Base-by-base conservation (phyloP, 2,113 vertebrate species). In the Megaceryle torquata region DNA sequence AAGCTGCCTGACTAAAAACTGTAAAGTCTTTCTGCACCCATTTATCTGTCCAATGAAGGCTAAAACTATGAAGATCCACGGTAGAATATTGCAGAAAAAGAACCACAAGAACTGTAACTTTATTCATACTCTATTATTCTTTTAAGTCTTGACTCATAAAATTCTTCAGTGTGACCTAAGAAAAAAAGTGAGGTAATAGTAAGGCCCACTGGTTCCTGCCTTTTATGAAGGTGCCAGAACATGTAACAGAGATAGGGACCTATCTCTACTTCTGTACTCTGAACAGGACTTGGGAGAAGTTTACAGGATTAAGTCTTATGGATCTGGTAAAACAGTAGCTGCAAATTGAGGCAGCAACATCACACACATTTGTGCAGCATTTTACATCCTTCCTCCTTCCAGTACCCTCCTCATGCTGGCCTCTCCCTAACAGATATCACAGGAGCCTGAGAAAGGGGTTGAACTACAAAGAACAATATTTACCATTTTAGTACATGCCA, bases 381-480 rank as follows among this genome's bases (percentile, higher is more conserved):
- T 85, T 78, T 82, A 57, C 63, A 77, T 22, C 54, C 50, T 48
- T 75, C 44, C 63, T 91, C 44, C 35, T 67, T 82, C 16, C 57
- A 69, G 18, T 20, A 88, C 18, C 13, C 61, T 92, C 44, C 91
- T 89, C 68, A 37, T 9, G 9, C 70, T 79, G 74, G 64, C 50
- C 63, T 85, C 67, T 89, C 54, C 64, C 68, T 88, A 87, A 61
- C 25, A 86, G 61, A 51, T 37, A 85, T 79, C 69, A 82, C 57
- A 88, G 61, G 44, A 92, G 67, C 57, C 57, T 89, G 56, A 91
- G 64, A 93, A 71, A 80, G 57, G 46, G 35, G 54, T 3, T 77
- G 41, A 95, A 88, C 87, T 72, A 85, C 89, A 76, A 95, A 95
- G 43, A 93, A 91, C 87, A 96, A 46, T 87, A 91, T 92, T 95